Evolutionary conservation across 2,888 invertebrate species (phyloP), one percentile per base, ranked within the genome.

Genomic region (Anthoptus insignis): DNA sequence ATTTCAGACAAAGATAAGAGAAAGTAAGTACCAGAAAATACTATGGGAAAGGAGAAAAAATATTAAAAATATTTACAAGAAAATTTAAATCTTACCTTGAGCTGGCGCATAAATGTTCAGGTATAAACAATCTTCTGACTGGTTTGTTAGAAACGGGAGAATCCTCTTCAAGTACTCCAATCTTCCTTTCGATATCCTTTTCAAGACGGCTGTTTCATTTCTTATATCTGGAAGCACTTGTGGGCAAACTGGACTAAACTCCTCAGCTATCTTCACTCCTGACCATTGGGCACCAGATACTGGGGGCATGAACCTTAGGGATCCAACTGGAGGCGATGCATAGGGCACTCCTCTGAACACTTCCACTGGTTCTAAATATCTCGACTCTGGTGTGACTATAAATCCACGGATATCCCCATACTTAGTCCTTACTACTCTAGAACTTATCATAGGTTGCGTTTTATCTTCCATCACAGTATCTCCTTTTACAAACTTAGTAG

Each of bases 81-180:
- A 39, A 29, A 45, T 56, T 61, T 21, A 19, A 29, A 72, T 83
- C 94, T 95, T 94, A 99, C 99, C 98, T 97, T 97, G 97, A 77
- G 97, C 97, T 59, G 99, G 99, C 24, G 98, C 98, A 94, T 99
- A 99, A 82, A 99, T 97, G 91, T 99, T 99, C 84, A 99, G 95
- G 88, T 98, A 99, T 70, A 99, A 95, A 84, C 99, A 99, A 93
- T 99, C 99, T 94, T 99, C 99, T 74, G 97, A 98, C 93, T 99
- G 99, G 86, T 98, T 97, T 75, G 95, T 96, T 75, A 99, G 94
- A 86, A 97, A 96, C 45, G 98, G 98, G 77, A 98, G 90, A 87
- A 99, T 94, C 79, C 98, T 95, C 87, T 96, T 97, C 79, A 99
- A 94, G 84, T 98, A 97, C 83, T 98, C 98, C 80, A 97, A 93